Conservation (phyloP, 2,113 vertebrate species). For the Melanerpes aurifrons region DNA sequence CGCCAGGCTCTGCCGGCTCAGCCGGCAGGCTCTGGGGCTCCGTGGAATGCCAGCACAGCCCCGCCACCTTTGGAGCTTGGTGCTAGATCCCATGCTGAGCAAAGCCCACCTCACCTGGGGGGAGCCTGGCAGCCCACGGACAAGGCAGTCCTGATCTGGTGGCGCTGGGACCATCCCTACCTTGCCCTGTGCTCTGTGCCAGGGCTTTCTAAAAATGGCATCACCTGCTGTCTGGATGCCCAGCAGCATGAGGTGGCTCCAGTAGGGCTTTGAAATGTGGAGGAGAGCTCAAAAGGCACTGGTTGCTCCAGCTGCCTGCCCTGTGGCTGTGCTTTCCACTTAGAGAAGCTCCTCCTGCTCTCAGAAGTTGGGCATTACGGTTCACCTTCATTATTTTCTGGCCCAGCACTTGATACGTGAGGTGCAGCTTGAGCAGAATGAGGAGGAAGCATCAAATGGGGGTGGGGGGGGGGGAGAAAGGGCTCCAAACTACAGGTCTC, state of each 20-base stretch:
- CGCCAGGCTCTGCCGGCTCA: neutral
- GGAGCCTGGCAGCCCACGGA: neutral
- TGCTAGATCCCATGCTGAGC: neutral
- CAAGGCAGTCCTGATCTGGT: fast-evolving
- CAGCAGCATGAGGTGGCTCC: fast-evolving
- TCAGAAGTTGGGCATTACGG: neutral
- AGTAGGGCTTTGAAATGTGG: fast-evolving
- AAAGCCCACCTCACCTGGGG: neutral
- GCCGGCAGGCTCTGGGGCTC: fast-evolving
- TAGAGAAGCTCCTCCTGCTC: neutral
- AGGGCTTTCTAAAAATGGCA: fast-evolving
- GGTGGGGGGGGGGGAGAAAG: neutral
- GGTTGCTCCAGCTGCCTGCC: neutral
- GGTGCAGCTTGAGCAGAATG: neutral
- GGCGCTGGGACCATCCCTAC: neutral
- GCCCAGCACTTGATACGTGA: neutral
- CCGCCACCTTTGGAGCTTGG: fast-evolving
- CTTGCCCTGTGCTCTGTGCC: fast-evolving
- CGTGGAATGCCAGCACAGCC: fast-evolving
- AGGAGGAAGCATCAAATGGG: fast-evolving
- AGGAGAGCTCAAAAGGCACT: neutral
- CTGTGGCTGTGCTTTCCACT: neutral
- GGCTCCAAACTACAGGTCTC: fast-evolving
- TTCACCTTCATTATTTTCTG: neutral
- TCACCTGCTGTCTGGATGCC: neutral